phyloP scores from a whole-genome alignment of 2,888 invertebrate genomes.

The Mechanitis messenoides region DNA sequence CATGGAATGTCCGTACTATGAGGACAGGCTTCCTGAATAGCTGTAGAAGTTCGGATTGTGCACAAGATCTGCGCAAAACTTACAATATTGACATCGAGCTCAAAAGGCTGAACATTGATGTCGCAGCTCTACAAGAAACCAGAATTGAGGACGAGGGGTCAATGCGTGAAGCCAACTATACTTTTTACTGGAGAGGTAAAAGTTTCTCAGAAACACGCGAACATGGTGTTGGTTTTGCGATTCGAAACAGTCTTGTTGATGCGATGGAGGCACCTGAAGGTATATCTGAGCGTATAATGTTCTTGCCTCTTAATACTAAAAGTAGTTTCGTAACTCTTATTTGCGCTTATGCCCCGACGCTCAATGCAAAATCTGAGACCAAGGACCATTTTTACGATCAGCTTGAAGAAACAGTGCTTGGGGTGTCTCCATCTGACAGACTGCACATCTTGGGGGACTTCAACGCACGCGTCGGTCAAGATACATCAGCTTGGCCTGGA shows the following conservation, averaged over 20 bases:
- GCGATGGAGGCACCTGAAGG: slow-evolving; percentile 6
- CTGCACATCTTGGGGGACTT: slow-evolving; percentile 16
- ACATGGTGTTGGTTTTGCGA: slow-evolving; percentile 25
- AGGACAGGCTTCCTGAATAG: neutral
- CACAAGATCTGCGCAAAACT: slow-evolving; percentile 10
- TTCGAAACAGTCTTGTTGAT: slow-evolving; percentile 15
- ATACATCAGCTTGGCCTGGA: slow-evolving; percentile 10
- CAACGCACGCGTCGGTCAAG: slow-evolving; percentile 17
- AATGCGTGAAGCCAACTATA: slow-evolving; percentile 20
- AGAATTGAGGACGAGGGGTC: slow-evolving; percentile 22
- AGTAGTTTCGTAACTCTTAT: slow-evolving; percentile 11
- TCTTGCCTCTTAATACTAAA: neutral
- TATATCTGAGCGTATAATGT: slow-evolving; percentile 13
- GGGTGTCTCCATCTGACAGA: neutral
- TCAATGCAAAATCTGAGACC: slow-evolving; percentile 5
- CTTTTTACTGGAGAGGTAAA: slow-evolving; percentile 22
- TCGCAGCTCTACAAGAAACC: slow-evolving; percentile 28
- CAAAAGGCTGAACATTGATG: slow-evolving; percentile 13
- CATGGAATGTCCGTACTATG: slow-evolving; percentile 11
- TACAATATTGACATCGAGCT: slow-evolving; percentile 23
- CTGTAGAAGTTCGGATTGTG: neutral
- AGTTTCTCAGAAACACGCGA: slow-evolving; percentile 11
- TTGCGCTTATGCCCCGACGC: slow-evolving; percentile 16
- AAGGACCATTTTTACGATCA: slow-evolving; percentile 15
- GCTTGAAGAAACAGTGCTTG: neutral